Evolutionary conservation across 2,888 invertebrate species (phyloP), one percentile per base, ranked within the genome.

Genomic region (Barypeithes pellucidus): DNA sequence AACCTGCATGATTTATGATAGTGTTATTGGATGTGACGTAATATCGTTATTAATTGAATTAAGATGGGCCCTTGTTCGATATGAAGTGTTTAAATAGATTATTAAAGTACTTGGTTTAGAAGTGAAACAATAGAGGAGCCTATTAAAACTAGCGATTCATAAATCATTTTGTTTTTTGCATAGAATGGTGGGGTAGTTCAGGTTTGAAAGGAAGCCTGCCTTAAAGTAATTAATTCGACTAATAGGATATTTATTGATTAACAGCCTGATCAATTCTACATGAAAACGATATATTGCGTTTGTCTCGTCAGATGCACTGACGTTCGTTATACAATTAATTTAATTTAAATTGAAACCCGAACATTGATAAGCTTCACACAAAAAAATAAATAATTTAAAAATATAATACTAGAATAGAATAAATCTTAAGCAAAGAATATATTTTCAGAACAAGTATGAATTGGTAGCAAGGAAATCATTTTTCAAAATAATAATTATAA

Each of bases 21-120:
- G 45, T 39, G 65, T 60, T 73, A 73, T 73, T 73, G 73, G 65
- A 63, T 68, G 41, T 73, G 73, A 73, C 73, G 68, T 73, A 73
- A 73, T 73, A 69, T 54, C 62, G 68, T 73, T 68, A 73, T 73
- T 73, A 73, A 73, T 73, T 69, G 73, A 73, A 73, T 73, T 73
- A 73, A 73, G 73, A 73, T 73, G 65, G 68, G 63, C 68, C 47
- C 73, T 67, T 67, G 60, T 72, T 72, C 72, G 63, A 72, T 72
- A 72, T 72, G 54, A 72, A 72, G 67, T 67, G 67, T 67, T 67
- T 67, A 67, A 72, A 72, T 67, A 72, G 72, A 72, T 72, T 72
- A 72, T 67, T 72, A 67, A 67, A 72, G 72, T 72, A 72, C 16
- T 50, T 61, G 59, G 18, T 66, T 47, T 33, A 52, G 24, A 50